phyloP scores from a whole-genome alignment of 2,888 invertebrate genomes.

The Mythimna albipuncta region DNA sequence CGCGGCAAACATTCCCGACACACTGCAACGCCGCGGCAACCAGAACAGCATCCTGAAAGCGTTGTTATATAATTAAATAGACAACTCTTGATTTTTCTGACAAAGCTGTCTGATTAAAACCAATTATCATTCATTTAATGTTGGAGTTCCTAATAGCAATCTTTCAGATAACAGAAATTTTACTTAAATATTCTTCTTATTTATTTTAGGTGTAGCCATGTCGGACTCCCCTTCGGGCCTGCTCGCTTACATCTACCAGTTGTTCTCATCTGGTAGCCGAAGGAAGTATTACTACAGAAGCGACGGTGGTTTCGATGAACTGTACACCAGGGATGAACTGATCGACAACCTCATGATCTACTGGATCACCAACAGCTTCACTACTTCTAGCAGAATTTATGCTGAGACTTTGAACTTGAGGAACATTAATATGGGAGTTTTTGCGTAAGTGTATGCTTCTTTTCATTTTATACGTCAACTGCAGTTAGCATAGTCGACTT shows the following conservation, averaged over 20 bases:
- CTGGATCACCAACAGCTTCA: conserved; percentile 93
- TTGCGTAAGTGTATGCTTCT: conserved; percentile 69
- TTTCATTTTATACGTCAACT: no score
- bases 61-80: no score
- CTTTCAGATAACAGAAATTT: background rate
- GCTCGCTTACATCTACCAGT: conserved; percentile 95
- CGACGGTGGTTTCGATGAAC: conserved; percentile 92
- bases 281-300: conserved; percentile 42
- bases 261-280: conserved; percentile 94
- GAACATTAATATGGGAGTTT: conserved; percentile 66
- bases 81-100: background rate
- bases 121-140: no score
- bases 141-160: no score
- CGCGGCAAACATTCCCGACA: no score
- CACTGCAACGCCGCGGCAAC: no score
- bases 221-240: conserved; percentile 94
- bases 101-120: background rate
- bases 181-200: background rate
- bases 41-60: no score
- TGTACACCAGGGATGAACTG: conserved; percentile 91
- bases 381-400: conserved; percentile 91
- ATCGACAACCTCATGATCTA: conserved; percentile 92
- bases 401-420: conserved; percentile 87
- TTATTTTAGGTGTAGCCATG: conserved; percentile 90
- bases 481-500: no score